Percentiles rank a stretch among this genome's conserved stretches.
These are phyloP conservation scores for Amiota mariae DNA, from an alignment of 2,888 invertebrate species.

Conservation along the genomic window DNA sequence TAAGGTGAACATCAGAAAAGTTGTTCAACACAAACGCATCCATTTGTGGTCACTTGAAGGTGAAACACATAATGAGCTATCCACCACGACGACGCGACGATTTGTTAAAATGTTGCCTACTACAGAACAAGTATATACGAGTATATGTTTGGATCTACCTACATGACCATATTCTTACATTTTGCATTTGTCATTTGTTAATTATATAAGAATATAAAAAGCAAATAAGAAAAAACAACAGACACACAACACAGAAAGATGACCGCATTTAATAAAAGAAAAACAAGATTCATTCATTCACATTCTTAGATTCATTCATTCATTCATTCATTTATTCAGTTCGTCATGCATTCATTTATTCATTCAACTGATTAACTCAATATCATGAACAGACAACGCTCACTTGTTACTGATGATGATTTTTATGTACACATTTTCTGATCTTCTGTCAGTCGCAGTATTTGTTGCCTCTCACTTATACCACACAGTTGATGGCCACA, in stretches of 20 bases:
- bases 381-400: background rate
- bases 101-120: too few species aligned
- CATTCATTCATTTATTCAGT: conserved; percentile 17
- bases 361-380: conserved; percentile 5
- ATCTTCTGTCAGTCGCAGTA: too few species aligned
- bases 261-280: conserved; percentile 16
- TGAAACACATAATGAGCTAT: conserved; percentile 23
- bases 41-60: conserved; percentile 26
- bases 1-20: background rate
- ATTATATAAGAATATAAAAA: conserved; percentile 9
- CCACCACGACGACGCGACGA: background rate
- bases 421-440: too few species aligned
- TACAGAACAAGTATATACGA: too few species aligned
- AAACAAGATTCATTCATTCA: conserved; percentile 5
- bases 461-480: too few species aligned
- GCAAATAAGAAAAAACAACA: conserved; percentile 11
- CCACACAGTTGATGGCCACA: background rate
- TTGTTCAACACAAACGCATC: conserved; percentile 16
- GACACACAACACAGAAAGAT: background rate
- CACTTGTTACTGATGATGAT: background rate
- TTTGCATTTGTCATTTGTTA: conserved; percentile 8
- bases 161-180: background rate
- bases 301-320: conserved; percentile 30
- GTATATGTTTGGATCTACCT: too few species aligned
- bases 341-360: conserved; percentile 9